Base-by-base conservation (phyloP, 2,888 invertebrate genomes). In the Pristionchus arcanus region DNA sequence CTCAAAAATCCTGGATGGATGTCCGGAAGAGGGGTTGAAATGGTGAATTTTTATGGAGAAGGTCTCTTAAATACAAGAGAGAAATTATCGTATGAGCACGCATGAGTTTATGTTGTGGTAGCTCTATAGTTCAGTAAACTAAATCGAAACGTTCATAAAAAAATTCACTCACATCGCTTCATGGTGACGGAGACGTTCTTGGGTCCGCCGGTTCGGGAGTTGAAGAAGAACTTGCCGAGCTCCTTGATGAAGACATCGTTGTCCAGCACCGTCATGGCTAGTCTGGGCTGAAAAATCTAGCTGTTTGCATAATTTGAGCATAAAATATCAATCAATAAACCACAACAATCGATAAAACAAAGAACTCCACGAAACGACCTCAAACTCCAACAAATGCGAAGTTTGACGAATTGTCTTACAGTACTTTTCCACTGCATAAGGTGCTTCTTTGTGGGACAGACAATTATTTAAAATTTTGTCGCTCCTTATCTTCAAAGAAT, bases 151-250 rank as follows among this genome's bases (percentile, higher is more conserved):
- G 28, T 31, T 5, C 28, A 74, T 25, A 19, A 74, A 19, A 74
- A 37, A 74, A 37, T 34, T 49, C 87, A 90, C 97, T 97, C 96
- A 98, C 98, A 98, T 96, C 97, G 97, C 96, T 98, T 98, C 96
- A 98, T 98, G 74, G 98, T 97, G 95, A 98, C 97, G 68, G 97
- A 97, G 86, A 98, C 97, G 42, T 92, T 90, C 42, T 90, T 90
- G 11, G 93, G 90, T 59, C 93, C 93, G 25, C 92, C 91, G 92
- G 97, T 96, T 90, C 97, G 97, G n/a, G 97, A 97, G 95, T 97
- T 97, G 96, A 97, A 97, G 95, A 98, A 98, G 94, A 98, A 96
- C 95, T 97, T 97, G 84, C 97, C 97, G 89, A 98, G 96, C 96
- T 98, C 97, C 91, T 96, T 96, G 94, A 98, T 96, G 96, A 98